Evolutionary conservation across 2,888 invertebrate genomes (phyloP).

Genomic region (Sphecodes monilicornis): DNA sequence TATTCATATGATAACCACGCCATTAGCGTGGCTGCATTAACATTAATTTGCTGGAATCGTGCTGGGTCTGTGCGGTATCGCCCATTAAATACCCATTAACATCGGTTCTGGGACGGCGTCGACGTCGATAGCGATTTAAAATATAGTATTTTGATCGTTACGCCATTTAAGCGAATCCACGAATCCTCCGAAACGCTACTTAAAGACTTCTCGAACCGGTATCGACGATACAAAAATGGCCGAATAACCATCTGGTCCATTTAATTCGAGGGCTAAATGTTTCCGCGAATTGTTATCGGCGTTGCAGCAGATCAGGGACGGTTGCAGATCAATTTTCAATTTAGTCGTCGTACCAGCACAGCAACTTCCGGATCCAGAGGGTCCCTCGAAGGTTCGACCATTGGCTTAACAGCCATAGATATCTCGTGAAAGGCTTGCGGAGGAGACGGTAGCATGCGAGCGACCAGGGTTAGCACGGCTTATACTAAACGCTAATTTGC

Average conservation of each 20-base stretch:
- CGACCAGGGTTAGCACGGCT: constrained; percentile 74
- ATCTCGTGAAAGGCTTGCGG: constrained; percentile 55
- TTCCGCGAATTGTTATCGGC: not conserved
- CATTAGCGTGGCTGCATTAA: constrained; percentile 60
- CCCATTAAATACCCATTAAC: constrained; percentile 43
- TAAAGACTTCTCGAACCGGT: constrained; percentile 18
- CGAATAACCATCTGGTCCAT: not conserved
- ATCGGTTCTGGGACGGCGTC: not conserved
- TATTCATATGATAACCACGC: constrained; percentile 68
- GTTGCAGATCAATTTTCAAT: constrained; percentile 20
- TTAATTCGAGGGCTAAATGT: not conserved
- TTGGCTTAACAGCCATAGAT: constrained; percentile 59
- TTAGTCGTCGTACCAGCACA: not conserved
- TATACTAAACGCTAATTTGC: constrained; percentile 82
- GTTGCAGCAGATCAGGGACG: not conserved
- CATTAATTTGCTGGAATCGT: constrained; percentile 35
- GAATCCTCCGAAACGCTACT: not conserved
- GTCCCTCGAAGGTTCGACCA: constrained; percentile 43
- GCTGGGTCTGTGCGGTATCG: constrained; percentile 17
- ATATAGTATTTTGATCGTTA: constrained; percentile 29
- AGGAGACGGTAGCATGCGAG: constrained; percentile 37
- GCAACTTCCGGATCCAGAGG: constrained; percentile 36
- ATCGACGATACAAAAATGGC: not conserved
- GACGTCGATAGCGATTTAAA: constrained; percentile 29
- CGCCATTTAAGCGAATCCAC: not conserved